Conservation (phyloP, 2,113 vertebrate species). For the Oryzias curvinotus region DNA sequence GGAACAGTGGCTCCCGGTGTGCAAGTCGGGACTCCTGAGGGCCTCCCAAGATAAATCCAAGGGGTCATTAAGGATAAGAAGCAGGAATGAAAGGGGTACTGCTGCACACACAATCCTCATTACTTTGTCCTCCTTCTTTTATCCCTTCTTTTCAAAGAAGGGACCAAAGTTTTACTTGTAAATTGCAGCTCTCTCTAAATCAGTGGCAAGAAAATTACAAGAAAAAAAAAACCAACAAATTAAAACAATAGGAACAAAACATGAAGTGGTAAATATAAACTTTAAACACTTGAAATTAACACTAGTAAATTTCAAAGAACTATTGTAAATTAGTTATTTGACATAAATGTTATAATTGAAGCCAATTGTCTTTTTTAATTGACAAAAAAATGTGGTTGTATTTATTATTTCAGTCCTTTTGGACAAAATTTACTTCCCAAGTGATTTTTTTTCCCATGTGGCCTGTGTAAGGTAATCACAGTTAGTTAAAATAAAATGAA, state of each 20-base stretch:
- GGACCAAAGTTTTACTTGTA: not conserved
- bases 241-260: not conserved
- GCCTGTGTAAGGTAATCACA: too few species aligned
- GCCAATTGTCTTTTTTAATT: too few species aligned
- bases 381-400: too few species aligned
- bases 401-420: too few species aligned
- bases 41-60: slow-evolving; percentile 3
- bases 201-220: not conserved
- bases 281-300: too few species aligned
- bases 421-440: too few species aligned
- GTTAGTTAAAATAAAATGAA: too few species aligned
- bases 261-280: not conserved
- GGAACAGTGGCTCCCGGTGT: slow-evolving; percentile 3
- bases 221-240: not conserved
- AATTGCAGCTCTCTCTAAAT: not conserved
- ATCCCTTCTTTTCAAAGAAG: not conserved
- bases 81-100: not conserved
- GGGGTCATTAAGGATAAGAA: not conserved
- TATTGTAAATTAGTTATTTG: too few species aligned
- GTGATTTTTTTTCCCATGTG: too few species aligned
- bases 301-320: too few species aligned
- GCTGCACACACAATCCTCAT: slow-evolving; percentile 2
- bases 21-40: not conserved
- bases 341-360: too few species aligned
- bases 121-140: slow-evolving; percentile 8